These are phyloP conservation scores for Melinaea menophilus DNA, from an alignment of 2,888 invertebrate genomes.

Conservation along the genomic window DNA sequence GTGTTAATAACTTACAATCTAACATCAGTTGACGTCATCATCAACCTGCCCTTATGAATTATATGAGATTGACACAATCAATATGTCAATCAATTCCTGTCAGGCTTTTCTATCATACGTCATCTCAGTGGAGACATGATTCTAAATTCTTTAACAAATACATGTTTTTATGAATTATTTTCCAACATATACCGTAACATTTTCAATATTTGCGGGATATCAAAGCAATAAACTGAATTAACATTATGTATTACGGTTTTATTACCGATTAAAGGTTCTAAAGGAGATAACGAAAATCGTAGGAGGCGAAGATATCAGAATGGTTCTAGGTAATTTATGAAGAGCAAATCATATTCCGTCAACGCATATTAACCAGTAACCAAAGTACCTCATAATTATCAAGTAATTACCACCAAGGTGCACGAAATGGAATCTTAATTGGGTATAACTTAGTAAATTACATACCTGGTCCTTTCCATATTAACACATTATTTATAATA, in stretches of 20 bases:
- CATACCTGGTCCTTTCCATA: constrained; percentile 13
- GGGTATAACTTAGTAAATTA: constrained; percentile 14
- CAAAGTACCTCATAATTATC: background rate
- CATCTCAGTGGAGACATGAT: too few relatives aligned
- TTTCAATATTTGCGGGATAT: constrained; percentile 22
- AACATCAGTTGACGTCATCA: too few relatives aligned
- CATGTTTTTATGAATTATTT: background rate
- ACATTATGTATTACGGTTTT: constrained; percentile 25
- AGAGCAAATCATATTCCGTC: constrained; percentile 12
- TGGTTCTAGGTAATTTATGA: constrained; percentile 5
- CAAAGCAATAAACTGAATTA: constrained; percentile 23
- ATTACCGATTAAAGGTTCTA: constrained; percentile 15
- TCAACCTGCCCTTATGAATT: too few relatives aligned
- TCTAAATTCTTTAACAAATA: too few relatives aligned
- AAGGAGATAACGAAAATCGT: constrained; percentile 25
- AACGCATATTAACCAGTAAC: background rate
- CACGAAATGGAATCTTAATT: constrained; percentile 24
- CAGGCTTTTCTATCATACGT: too few relatives aligned
- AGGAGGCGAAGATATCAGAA: constrained; percentile 24
- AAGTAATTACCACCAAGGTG: constrained; percentile 18
- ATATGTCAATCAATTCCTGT: too few relatives aligned
- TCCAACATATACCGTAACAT: constrained; percentile 11
- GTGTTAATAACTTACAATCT: too few relatives aligned
- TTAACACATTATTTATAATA: constrained; percentile 27
- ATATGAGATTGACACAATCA: too few relatives aligned